Evolutionary conservation across 2,888 invertebrate genomes (phyloP), one percentile per base, ranked within the genome.

Genomic region (Diaperis boleti): DNA sequence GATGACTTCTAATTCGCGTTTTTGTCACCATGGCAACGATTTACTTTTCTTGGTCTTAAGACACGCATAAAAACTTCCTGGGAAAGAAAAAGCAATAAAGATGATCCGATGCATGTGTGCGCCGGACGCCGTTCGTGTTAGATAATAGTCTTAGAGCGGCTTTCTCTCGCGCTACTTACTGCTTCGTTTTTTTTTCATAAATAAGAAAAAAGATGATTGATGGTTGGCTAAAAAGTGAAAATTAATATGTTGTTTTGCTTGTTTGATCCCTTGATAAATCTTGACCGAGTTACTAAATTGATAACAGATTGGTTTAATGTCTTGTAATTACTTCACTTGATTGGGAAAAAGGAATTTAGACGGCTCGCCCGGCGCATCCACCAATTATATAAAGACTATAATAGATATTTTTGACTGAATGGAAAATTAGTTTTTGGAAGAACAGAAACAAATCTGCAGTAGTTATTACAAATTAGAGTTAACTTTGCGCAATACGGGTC

Each of bases 171-270:
- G 31, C 56, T 44, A 29, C 56, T 44, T 44, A 56, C 56, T 20
- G 41, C 15, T 37, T 8, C 31, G 17, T 10, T 35, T 55, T 39
- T 55, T 42, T 35, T 52, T 50, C 39, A 39, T 22, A 11, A 11
- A 15, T 5, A 13, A 22, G 45, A 56, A 56, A 37, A 45, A 56
- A 33, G 17, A 56, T 56, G 56, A 56, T 56, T 56, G 56, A 56
- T 56, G 56, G 35, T n/a, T 1, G 44, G 22, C 31, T 20, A 55
- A 56, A 45, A 56, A 56, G 56, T 33, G 33, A 45, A 45, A 56
- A 56, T 56, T 56, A 56, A 56, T 56, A 56, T 45, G 56, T 56
- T 56, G 56, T 35, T 22, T 11, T 33, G 26, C 45, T 44, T 56
- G 56, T 35, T 56, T 56, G 56, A 44, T n/a, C n/a, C 44, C 56